phyloP scores from a whole-genome alignment of 1,140 invertebrate genomes.

The Polypedilum pembai region DNA sequence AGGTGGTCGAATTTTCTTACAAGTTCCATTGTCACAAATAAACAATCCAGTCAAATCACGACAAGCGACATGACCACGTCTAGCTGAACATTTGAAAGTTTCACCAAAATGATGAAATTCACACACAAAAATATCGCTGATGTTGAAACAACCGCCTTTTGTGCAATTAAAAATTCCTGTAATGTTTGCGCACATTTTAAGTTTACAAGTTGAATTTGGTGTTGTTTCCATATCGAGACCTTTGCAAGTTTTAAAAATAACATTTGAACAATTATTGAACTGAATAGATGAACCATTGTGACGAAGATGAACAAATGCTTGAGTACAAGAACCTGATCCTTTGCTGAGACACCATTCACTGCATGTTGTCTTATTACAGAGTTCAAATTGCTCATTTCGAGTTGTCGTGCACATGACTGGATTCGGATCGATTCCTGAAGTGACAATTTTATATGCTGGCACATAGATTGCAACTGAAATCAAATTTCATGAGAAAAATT shows the following conservation, averaged over 20 bases:
- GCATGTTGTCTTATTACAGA: conserved; percentile 79
- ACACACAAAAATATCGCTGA: conserved; percentile 81
- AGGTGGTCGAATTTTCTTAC: conserved; percentile 68
- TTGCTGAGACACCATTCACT: conserved; percentile 85
- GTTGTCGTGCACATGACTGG: conserved; percentile 87
- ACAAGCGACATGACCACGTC: conserved; percentile 77
- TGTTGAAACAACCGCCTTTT: conserved; percentile 71
- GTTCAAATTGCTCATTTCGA: conserved; percentile 64
- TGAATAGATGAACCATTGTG: conserved; percentile 69
- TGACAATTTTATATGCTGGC: conserved; percentile 73
- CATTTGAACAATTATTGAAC: conserved; percentile 73
- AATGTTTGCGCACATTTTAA: conserved; percentile 76
- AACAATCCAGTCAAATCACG: conserved; percentile 76
- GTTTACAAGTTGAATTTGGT: conserved; percentile 74
- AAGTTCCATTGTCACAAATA: conserved; percentile 71
- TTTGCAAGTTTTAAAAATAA: conserved; percentile 79
- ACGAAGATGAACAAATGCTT: conserved; percentile 79
- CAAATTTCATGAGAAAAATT: too few relatives aligned
- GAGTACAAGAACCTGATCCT: conserved; percentile 66
- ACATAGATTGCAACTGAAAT: conserved; percentile 49
- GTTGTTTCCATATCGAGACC: conserved; percentile 80
- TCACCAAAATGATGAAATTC: conserved; percentile 73
- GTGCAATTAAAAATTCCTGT: conserved; percentile 83
- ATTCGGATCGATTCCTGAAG: conserved; percentile 70
- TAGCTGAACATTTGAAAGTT: conserved; percentile 70